Percentiles rank a stretch among this genome's conserved stretches.
phyloP scores from a whole-genome alignment of 2,113 vertebrate genomes.

The Cathartes aura region DNA sequence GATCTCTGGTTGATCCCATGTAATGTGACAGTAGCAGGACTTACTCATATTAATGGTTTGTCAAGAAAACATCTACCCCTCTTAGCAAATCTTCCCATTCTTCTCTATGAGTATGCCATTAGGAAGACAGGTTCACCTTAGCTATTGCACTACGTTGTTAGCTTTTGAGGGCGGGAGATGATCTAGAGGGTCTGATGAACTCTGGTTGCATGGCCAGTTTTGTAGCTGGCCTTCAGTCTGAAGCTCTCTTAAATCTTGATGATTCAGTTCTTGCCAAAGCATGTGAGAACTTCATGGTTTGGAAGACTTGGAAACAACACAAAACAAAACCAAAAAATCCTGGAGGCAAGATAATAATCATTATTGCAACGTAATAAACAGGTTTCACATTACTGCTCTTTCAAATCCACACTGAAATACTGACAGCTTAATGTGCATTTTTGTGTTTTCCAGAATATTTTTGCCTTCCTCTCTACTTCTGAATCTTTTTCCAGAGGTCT shows the following conservation, averaged over 20 bases:
- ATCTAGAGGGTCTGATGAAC: background rate
- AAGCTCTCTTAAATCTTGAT: background rate
- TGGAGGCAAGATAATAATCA: background rate
- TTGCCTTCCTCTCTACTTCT: background rate
- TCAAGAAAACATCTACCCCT: background rate
- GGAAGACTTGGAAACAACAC: background rate
- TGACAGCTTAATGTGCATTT: background rate
- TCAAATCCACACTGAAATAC: background rate
- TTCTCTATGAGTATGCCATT: background rate
- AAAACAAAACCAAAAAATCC: background rate
- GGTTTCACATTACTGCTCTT: background rate
- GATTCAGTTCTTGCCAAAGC: background rate
- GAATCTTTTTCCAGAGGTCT: background rate
- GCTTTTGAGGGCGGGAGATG: background rate
- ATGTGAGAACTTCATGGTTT: background rate
- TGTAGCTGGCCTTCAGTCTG: background rate
- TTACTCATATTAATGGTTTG: background rate
- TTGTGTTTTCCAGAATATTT: background rate
- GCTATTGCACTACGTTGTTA: background rate
- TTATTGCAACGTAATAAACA: background rate
- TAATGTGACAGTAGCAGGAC: background rate
- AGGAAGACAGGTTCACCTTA: background rate
- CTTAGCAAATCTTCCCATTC: background rate
- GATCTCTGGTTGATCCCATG: background rate
- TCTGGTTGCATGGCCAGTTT: fast-evolving